phyloP scores from a whole-genome alignment of 1,140 invertebrate genomes.

The Physella acuta region DNA sequence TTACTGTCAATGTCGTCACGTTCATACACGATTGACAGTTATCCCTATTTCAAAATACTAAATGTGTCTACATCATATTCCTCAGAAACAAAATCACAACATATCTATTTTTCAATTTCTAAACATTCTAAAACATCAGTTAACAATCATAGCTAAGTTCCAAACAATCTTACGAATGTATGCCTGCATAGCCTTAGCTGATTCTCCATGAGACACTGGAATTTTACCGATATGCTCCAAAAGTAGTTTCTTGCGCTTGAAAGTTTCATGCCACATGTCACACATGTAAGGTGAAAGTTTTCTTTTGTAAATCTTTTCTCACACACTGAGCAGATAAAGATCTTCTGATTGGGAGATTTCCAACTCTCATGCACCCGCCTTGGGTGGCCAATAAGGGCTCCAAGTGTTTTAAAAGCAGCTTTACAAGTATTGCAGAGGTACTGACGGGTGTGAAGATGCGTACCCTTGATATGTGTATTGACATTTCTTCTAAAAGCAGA shows the following conservation, averaged over 20 bases:
- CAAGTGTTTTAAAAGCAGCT: slow-evolving; percentile 55
- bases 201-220: slow-evolving; percentile 53
- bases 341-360: slow-evolving; percentile 56
- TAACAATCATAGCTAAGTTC: too few species aligned
- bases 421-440: slow-evolving; percentile 55
- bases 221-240: slow-evolving; percentile 54
- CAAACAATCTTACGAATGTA: slow-evolving; percentile 43
- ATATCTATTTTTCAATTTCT: too few species aligned
- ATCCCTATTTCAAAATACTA: too few species aligned
- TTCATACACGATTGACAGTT: too few species aligned
- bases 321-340: slow-evolving; percentile 57
- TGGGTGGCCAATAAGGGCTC: slow-evolving; percentile 56
- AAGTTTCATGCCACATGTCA: slow-evolving; percentile 57
- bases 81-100: too few species aligned
- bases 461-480: slow-evolving; percentile 57
- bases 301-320: slow-evolving; percentile 56
- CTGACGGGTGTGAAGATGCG: slow-evolving; percentile 55
- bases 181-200: slow-evolving; percentile 50
- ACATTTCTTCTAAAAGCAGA: slow-evolving; percentile 56
- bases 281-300: slow-evolving; percentile 54
- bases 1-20: too few species aligned
- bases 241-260: slow-evolving; percentile 53
- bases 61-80: too few species aligned
- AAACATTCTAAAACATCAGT: too few species aligned
- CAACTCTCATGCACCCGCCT: slow-evolving; percentile 57